phyloP scores from a whole-genome alignment of 2,797 vertebrate species.

The Mormyrops attenuatus region DNA sequence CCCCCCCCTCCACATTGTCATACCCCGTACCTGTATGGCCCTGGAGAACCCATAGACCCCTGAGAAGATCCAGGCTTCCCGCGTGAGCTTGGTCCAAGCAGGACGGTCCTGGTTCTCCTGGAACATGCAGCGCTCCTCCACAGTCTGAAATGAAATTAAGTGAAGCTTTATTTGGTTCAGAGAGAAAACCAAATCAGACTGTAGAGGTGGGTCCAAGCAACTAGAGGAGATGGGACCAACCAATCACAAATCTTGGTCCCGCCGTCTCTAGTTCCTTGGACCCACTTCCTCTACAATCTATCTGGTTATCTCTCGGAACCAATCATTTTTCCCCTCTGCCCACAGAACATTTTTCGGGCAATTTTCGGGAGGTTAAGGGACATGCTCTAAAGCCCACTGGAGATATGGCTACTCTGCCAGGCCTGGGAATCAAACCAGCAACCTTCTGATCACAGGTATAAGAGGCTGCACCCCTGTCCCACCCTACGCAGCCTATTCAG shows the following conservation, averaged over 20 bases:
- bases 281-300: neutral
- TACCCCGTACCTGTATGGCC: conserved; percentile 60
- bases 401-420: neutral
- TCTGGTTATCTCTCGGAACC: too few species aligned
- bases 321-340: too few species aligned
- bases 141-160: conserved; percentile 43
- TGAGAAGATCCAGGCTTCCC: conserved; percentile 68
- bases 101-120: conserved; percentile 50
- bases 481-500: neutral
- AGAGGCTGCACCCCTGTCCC: neutral
- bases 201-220: too few species aligned
- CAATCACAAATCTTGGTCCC: neutral
- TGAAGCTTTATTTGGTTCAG: neutral
- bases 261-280: neutral
- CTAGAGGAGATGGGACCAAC: neutral
- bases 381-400: neutral
- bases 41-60: conserved; percentile 63
- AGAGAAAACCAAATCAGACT: too few species aligned
- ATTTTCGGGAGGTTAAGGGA: neutral
- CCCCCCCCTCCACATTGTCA: neutral
- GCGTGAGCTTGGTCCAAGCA: conserved; percentile 50
- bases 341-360: neutral
- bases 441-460: neutral
- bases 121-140: conserved; percentile 65
- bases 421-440: neutral